These are phyloP conservation scores for Falco concolor DNA, from an alignment of 2,797 vertebrate species.

Conservation along the genomic window DNA sequence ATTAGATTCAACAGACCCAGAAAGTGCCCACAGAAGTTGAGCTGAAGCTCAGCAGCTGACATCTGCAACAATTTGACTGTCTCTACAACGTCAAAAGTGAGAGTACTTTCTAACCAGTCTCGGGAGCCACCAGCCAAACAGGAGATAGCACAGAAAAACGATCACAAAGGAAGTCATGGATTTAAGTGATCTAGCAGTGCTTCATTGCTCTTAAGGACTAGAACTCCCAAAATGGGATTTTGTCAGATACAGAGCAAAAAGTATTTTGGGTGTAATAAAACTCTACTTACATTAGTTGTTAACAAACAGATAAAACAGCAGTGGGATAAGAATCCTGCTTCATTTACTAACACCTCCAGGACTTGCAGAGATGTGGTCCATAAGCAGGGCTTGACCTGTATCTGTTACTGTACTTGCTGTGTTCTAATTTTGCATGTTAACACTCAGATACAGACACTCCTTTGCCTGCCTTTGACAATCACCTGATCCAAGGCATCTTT, in stretches of 20 bases:
- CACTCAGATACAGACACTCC: background rate
- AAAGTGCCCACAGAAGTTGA: background rate
- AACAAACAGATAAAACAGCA: background rate
- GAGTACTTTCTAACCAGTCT: background rate
- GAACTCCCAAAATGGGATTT: background rate
- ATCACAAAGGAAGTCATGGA: rapidly evolving
- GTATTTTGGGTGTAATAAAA: background rate
- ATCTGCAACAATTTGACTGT: background rate
- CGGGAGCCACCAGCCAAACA: background rate
- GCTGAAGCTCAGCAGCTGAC: background rate
- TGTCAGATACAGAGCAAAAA: background rate
- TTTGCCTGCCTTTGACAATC: background rate
- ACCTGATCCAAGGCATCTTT: background rate
- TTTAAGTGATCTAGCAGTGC: background rate
- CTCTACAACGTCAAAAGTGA: background rate
- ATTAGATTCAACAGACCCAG: background rate
- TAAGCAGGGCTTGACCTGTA: background rate
- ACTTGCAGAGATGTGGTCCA: background rate
- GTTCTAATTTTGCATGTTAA: background rate
- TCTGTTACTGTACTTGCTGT: background rate
- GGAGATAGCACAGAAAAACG: background rate
- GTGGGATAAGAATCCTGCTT: background rate
- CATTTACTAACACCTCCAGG: background rate
- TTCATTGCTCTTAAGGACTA: background rate
- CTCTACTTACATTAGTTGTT: background rate